These are phyloP conservation scores for Halictus rubicundus DNA, from an alignment of 1,140 invertebrate genomes.

Conservation along the genomic window DNA sequence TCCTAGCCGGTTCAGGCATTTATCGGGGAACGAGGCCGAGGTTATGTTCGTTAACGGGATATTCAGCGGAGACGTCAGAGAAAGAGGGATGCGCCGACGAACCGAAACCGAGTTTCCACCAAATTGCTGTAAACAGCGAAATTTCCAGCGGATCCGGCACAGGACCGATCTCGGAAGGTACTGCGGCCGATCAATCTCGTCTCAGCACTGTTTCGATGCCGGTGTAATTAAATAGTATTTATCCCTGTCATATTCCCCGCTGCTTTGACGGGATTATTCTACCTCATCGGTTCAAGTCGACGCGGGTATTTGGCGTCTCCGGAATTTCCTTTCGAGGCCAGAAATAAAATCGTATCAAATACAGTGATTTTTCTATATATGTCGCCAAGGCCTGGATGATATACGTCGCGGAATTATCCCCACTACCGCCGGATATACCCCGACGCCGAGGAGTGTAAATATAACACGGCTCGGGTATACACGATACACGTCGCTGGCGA, in stretches of 20 bases:
- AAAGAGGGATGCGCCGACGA: not conserved
- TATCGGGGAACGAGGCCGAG: not conserved
- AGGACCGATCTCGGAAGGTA: not conserved
- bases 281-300: not conserved
- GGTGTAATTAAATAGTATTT: not conserved
- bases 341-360: no score
- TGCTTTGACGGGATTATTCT: not conserved
- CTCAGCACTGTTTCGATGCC: not conserved
- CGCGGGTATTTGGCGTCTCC: no score
- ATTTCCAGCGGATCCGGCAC: not conserved
- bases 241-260: not conserved
- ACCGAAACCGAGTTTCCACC: not conserved
- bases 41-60: slow-evolving; percentile 33
- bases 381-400: no score
- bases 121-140: slow-evolving; percentile 31
- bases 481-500: no score
- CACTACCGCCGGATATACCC: no score
- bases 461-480: no score
- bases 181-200: not conserved
- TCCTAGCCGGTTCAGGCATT: not conserved
- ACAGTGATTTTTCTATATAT: no score
- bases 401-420: no score
- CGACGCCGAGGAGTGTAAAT: no score
- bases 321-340: no score
- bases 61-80: slow-evolving; percentile 12